Conservation (phyloP, 2,888 invertebrate genomes). For the Melitaea athalia region DNA sequence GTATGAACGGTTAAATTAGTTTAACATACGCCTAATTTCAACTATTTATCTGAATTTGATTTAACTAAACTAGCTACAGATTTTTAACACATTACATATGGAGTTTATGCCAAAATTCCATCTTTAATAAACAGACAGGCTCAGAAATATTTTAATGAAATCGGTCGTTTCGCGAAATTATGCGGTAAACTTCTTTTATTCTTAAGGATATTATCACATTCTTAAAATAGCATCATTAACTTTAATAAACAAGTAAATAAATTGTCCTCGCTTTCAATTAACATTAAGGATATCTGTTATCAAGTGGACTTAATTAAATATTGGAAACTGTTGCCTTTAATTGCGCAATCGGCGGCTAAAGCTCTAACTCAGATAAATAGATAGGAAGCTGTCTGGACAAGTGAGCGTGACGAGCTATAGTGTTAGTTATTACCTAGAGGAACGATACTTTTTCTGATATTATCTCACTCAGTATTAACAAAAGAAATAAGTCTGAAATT, state of each 20-base stretch:
- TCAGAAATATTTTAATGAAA: too few species aligned
- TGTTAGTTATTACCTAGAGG: background rate
- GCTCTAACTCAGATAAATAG: slow-evolving; percentile 34
- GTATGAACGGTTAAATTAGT: background rate
- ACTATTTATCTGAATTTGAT: too few species aligned
- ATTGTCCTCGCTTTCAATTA: slow-evolving; percentile 31
- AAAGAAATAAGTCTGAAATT: background rate
- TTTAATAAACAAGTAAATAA: slow-evolving; percentile 26
- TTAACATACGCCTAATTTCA: background rate
- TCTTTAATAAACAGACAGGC: too few species aligned
- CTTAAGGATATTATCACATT: background rate
- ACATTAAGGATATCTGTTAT: slow-evolving; percentile 37
- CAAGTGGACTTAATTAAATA: slow-evolving; percentile 42
- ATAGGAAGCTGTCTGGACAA: slow-evolving; percentile 31
- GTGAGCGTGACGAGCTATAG: slow-evolving; percentile 28
- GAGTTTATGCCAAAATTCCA: too few species aligned
- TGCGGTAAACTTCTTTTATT: background rate
- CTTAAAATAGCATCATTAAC: slow-evolving; percentile 14
- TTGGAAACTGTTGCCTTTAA: slow-evolving; percentile 42
- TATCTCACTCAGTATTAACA: background rate
- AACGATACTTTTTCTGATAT: background rate
- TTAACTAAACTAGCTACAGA: too few species aligned
- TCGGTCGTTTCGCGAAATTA: background rate
- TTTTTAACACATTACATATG: too few species aligned
- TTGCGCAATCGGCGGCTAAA: slow-evolving; percentile 41